Evolutionary conservation across 2,888 invertebrate genomes (phyloP), one percentile per base, ranked within the genome.

Genomic region (Euzophera pinguis): DNA sequence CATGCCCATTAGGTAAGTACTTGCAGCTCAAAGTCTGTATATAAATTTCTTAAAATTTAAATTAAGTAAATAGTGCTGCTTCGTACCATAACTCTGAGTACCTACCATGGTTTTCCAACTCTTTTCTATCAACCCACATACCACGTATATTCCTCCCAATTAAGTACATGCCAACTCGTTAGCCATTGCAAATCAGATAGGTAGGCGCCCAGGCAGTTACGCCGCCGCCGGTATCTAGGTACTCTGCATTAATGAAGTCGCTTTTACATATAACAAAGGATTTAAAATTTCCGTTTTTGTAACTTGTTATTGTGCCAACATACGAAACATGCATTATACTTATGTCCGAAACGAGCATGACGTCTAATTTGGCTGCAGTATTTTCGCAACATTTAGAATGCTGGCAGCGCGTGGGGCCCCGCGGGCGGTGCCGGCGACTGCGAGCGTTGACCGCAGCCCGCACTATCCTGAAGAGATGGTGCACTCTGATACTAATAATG

Each of bases 391-490:
- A 45, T 34, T 45, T 16, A 45, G 32, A 39, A 70, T 64, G 68
- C 67, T 50, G 42, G 41, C 34, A 35, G 51, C 42, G 74, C 72
- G 75, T 75, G 84, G 68, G 81, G 82, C 83, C 81, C 74, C 70
- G 56, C 63, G 70, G 73, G 74, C 67, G 64, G 59, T 63, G 65
- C 57, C 63, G 67, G 65, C 60, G 61, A 62, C 59, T 54, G 66
- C 76, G 86, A 75, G 63, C 86, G 64, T 80, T 86, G 87, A 87
- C 85, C 85, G 86, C 76, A 64, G 65, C 61, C 53, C 59, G 58
- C 50, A 61, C 50, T 60, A 57, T 58, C 45, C 12, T 35, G 16
- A 35, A 22, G 41, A 53, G 52, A 58, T 56, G 56, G 43, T 53
- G 53, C 32, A 35, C 35, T 14, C 42, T 43, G 45, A 53, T 52